These are phyloP conservation scores for Melanaphis sacchari DNA, from an alignment of 1,140 invertebrate species.

Conservation along the genomic window DNA sequence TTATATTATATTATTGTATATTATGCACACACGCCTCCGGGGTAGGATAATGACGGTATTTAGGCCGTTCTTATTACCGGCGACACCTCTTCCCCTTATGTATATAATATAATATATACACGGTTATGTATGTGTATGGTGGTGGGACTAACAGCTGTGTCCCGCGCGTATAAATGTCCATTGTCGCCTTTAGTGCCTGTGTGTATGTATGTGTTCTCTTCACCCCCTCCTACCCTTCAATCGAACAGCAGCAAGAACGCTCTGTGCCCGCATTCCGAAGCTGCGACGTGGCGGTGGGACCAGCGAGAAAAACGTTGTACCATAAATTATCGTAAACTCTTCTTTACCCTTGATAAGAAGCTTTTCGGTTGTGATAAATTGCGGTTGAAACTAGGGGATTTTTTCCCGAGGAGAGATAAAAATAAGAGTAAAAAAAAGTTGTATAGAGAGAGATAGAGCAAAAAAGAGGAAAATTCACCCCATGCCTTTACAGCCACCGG, in stretches of 20 bases:
- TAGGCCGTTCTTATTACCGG: conserved; percentile 54
- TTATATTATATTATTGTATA: conserved; percentile 21
- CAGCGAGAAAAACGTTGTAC: conserved; percentile 24
- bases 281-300: background rate
- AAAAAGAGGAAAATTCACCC: background rate
- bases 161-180: conserved; percentile 33
- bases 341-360: conserved; percentile 44
- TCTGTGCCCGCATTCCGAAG: conserved; percentile 18
- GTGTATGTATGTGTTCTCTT: background rate
- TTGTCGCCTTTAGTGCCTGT: conserved; percentile 20
- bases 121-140: background rate
- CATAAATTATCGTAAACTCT: conserved; percentile 56
- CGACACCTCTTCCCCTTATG: conserved; percentile 9
- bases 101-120: background rate
- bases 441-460: background rate
- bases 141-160: background rate
- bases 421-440: conserved; percentile 19
- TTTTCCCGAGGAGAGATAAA: conserved; percentile 51
- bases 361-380: conserved; percentile 57
- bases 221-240: background rate
- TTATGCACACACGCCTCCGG: conserved; percentile 31
- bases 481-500: background rate
- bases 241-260: conserved; percentile 3
- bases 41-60: conserved; percentile 52
- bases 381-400: conserved; percentile 47